Percentiles rank a stretch among this genome's conserved stretches.
These are phyloP conservation scores for Craniophora ligustri DNA, from an alignment of 2,888 invertebrate species.

Conservation along the genomic window DNA sequence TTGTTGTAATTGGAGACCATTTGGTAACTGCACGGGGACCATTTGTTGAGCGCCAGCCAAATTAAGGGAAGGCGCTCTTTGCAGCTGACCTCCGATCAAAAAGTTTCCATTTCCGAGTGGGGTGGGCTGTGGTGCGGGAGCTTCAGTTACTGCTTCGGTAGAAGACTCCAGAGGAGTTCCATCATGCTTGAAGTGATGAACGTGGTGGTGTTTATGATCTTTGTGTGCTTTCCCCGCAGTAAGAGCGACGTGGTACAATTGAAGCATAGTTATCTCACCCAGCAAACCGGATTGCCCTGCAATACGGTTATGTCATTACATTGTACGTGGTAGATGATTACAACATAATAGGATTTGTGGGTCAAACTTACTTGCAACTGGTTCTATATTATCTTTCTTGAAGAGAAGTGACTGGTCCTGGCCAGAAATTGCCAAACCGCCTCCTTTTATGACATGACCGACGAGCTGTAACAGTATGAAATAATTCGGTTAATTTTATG, in stretches of 20 bases:
- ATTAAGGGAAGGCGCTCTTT: conserved; percentile 87
- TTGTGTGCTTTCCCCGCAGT: conserved; percentile 96
- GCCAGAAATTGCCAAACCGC: conserved; percentile 93
- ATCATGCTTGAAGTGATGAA: conserved; percentile 93
- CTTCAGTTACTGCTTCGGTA: conserved; percentile 88
- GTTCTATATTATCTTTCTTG: conserved; percentile 70
- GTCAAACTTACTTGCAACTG: conserved; percentile 68
- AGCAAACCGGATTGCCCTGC: conserved; percentile 90
- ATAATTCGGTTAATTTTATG: conserved; percentile 11
- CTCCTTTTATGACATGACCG: conserved; percentile 92
- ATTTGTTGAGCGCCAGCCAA: conserved; percentile 82
- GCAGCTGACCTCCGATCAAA: conserved; percentile 90
- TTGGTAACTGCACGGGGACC: conserved; percentile 80
- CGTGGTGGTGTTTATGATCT: conserved; percentile 96
- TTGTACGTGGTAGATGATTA: conserved; percentile 2
- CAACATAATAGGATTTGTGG: conserved; percentile 6
- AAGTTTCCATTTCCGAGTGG: conserved; percentile 87
- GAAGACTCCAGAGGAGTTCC: conserved; percentile 90
- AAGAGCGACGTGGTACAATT: conserved; percentile 93
- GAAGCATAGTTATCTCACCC: conserved; percentile 94
- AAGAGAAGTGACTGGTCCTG: conserved; percentile 90
- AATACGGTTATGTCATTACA: conserved; percentile 44
- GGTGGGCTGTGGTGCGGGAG: conserved; percentile 80
- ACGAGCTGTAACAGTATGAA: conserved; percentile 89
- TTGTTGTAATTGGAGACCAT: conserved; percentile 86